These are phyloP conservation scores for Indicator maculatus DNA, from an alignment of 2,113 vertebrate species.

Conservation along the genomic window DNA sequence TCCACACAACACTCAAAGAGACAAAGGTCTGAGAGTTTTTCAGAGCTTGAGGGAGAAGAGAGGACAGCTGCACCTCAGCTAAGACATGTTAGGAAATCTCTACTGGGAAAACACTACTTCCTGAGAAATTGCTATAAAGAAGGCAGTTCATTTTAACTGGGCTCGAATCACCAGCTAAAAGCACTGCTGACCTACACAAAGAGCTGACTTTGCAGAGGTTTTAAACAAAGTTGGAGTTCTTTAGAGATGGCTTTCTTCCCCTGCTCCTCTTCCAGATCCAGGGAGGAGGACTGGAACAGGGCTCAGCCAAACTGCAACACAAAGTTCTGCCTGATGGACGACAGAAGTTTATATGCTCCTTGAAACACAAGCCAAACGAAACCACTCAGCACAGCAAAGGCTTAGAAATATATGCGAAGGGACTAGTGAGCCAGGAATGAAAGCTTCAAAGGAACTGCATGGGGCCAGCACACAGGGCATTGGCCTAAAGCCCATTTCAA, in stretches of 20 bases:
- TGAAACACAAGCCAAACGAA: constrained; percentile 56
- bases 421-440: constrained; percentile 46
- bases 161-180: constrained; percentile 4
- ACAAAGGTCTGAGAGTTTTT: background rate
- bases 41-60: background rate
- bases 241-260: background rate
- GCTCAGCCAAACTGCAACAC: constrained; percentile 39
- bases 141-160: constrained; percentile 1
- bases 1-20: background rate
- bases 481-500: constrained; percentile 51
- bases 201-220: constrained; percentile 34
- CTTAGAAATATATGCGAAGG: constrained; percentile 17
- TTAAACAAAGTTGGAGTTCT: constrained; percentile 19
- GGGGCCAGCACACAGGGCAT: constrained; percentile 49
- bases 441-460: constrained; percentile 58
- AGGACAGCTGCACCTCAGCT: background rate
- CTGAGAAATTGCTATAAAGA: background rate
- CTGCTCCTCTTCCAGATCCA: background rate
- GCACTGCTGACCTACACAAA: background rate
- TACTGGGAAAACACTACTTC: background rate
- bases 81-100: background rate
- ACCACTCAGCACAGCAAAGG: constrained; percentile 14
- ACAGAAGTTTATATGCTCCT: background rate
- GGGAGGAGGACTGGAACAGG: background rate
- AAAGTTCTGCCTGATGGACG: constrained; percentile 16